phyloP scores from a whole-genome alignment of 2,888 invertebrate species.

The Melangyna quadrimaculata region DNA sequence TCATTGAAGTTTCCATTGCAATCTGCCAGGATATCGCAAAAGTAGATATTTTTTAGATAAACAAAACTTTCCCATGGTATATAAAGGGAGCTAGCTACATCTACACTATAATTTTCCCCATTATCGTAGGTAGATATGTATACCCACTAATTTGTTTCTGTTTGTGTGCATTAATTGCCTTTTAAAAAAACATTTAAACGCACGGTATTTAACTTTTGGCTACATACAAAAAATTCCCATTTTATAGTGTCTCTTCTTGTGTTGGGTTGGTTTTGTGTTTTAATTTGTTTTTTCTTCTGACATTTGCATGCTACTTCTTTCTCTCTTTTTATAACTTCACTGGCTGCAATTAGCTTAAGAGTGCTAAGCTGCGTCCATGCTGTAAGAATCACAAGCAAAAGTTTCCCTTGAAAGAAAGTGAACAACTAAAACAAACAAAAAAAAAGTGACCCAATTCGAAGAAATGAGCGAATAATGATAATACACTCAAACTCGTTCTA shows the following conservation, averaged over 20 bases:
- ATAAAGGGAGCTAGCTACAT: background rate
- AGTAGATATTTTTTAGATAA: background rate
- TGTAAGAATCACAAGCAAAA: constrained; percentile 36
- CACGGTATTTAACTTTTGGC: constrained; percentile 53
- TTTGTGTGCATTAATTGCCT: constrained; percentile 41
- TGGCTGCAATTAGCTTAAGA: constrained; percentile 65
- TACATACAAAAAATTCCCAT: constrained; percentile 21
- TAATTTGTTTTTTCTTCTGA: background rate
- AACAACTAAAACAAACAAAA: too few relatives aligned
- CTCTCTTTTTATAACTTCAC: constrained; percentile 20
- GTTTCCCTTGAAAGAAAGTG: constrained; percentile 32
- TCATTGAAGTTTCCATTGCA: constrained; percentile 4
- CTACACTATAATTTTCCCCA: constrained; percentile 9
- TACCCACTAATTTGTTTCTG: constrained; percentile 13
- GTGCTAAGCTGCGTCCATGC: constrained; percentile 27
- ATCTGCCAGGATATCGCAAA: constrained; percentile 23
- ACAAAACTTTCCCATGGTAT: constrained; percentile 7
- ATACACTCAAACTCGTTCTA: constrained; percentile 61
- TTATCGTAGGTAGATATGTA: background rate
- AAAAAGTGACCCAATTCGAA: constrained; percentile 62
- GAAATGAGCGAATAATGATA: constrained; percentile 68
- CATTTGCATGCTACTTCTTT: constrained; percentile 20
- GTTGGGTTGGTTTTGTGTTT: background rate
- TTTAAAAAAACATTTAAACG: constrained; percentile 56
- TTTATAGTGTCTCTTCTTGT: background rate